A percentile compares a stretch with the other conserved stretches of the same genome.
phyloP scores from a whole-genome alignment of 2,797 vertebrate species.

The Pogonophryne albipinna region DNA sequence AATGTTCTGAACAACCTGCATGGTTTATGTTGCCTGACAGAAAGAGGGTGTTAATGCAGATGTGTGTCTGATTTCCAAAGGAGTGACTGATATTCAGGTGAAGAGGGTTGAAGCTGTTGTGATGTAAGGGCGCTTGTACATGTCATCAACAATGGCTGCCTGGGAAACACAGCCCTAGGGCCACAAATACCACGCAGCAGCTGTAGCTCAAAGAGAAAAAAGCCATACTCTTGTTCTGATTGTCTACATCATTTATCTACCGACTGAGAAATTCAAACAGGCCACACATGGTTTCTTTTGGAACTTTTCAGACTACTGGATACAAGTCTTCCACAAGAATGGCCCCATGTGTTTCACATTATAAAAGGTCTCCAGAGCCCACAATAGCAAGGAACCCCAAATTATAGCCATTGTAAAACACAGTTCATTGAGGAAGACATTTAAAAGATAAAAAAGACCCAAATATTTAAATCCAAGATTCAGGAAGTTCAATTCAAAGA shows the following conservation, averaged over 20 bases:
- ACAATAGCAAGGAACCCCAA: constrained; percentile 68
- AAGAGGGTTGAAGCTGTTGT: constrained; percentile 50
- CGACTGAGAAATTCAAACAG: constrained; percentile 30
- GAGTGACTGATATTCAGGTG: constrained; percentile 52
- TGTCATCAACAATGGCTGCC: constrained; percentile 78
- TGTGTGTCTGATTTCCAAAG: constrained; percentile 53
- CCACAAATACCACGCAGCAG: constrained; percentile 72
- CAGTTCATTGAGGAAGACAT: constrained; percentile 54
- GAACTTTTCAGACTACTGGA: constrained; percentile 25
- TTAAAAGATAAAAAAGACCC: constrained; percentile 36
- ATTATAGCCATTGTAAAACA: constrained; percentile 59
- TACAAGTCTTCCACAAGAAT: constrained; percentile 42
- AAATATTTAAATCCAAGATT: constrained; percentile 26
- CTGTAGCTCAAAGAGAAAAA: constrained; percentile 61
- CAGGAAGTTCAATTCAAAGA: constrained; percentile 23
- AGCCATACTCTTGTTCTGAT: constrained; percentile 26
- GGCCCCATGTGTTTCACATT: constrained; percentile 80
- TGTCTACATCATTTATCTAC: constrained; percentile 44
- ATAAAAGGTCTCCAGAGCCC: constrained; percentile 63
- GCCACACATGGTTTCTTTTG: constrained; percentile 37
- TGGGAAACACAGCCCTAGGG: constrained; percentile 63
- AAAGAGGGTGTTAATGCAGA: constrained; percentile 57
- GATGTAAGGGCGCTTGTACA: constrained; percentile 66
- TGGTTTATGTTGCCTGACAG: constrained; percentile 49
- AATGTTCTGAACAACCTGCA: constrained; percentile 56